Evolutionary conservation across 2,888 invertebrate genomes (phyloP).

Genomic region (Capitulum mitella): DNA sequence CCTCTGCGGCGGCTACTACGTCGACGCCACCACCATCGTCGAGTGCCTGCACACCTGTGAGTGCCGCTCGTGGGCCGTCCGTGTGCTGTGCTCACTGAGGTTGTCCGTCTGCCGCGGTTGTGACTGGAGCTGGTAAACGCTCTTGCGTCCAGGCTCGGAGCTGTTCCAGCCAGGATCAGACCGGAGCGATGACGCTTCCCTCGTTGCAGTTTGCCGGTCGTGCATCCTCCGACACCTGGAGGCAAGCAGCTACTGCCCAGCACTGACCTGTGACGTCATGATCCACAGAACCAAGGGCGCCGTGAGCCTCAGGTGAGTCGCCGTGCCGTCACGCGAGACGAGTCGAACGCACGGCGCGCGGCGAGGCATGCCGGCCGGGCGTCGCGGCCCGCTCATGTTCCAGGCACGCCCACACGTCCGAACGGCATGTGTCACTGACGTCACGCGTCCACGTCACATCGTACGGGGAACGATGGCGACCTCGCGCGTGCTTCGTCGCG

Average conservation of each 20-base stretch:
- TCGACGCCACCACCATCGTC: conserved; percentile 91
- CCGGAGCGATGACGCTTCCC: conserved; percentile 27
- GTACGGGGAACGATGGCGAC: too few species aligned
- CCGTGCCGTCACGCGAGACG: too few species aligned
- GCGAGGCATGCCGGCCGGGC: too few species aligned
- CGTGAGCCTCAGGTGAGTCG: background rate
- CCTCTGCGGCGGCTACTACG: conserved; percentile 85
- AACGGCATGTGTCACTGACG: too few species aligned
- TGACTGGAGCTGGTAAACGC: background rate
- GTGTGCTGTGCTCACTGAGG: background rate
- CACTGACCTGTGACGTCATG: conserved; percentile 73
- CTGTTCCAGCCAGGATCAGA: background rate
- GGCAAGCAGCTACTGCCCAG: conserved; percentile 74
- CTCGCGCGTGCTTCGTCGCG: too few species aligned
- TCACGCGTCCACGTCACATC: too few species aligned
- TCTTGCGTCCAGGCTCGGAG: background rate
- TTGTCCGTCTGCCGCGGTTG: too few species aligned
- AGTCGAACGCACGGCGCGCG: too few species aligned
- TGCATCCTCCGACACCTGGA: conserved; percentile 86
- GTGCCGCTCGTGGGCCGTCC: conserved; percentile 43
- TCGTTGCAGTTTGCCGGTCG: conserved; percentile 71
- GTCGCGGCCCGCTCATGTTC: too few species aligned
- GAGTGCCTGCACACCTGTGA: conserved; percentile 92
- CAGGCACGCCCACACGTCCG: too few species aligned
- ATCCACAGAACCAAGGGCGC: conserved; percentile 72